Evolutionary conservation across 2,888 invertebrate species (phyloP).

Genomic region (Leptinotarsa tumamoca): DNA sequence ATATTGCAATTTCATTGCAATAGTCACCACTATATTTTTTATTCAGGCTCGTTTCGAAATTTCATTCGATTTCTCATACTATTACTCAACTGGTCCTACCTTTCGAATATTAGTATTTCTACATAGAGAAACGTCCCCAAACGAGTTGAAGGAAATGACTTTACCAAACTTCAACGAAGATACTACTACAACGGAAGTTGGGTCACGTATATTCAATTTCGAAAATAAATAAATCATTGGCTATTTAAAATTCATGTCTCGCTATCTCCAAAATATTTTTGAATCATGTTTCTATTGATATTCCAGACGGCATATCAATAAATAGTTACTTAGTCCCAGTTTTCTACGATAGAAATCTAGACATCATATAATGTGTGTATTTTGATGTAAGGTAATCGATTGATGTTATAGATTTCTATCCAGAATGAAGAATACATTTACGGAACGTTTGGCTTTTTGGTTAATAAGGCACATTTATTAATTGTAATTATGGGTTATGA

Average conservation of each 20-base stretch:
- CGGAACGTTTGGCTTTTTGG: too few species aligned
- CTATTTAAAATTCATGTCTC: constrained; percentile 33
- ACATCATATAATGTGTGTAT: constrained; percentile 14
- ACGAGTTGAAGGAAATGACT: neutral
- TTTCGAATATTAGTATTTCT: neutral
- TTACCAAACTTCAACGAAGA: neutral
- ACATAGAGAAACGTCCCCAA: neutral
- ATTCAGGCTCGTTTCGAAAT: neutral
- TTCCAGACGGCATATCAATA: constrained; percentile 34
- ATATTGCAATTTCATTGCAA: neutral
- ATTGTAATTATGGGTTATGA: too few species aligned
- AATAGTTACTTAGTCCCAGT: constrained; percentile 34
- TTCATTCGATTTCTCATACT: neutral
- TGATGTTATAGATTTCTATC: too few species aligned
- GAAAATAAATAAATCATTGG: constrained; percentile 36
- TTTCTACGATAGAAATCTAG: constrained; percentile 24
- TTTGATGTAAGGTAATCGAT: neutral
- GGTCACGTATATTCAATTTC: neutral
- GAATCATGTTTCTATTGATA: constrained; percentile 37
- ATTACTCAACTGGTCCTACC: neutral
- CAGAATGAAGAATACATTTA: too few species aligned
- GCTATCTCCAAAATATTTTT: constrained; percentile 37
- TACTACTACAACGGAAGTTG: constrained; percentile 19
- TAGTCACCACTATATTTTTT: neutral
- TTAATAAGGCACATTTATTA: too few species aligned